A percentile compares a stretch with the other conserved stretches of the same genome.
phyloP scores from a whole-genome alignment of 2,797 vertebrate species.

The Pteronotus mesoamericanus region DNA sequence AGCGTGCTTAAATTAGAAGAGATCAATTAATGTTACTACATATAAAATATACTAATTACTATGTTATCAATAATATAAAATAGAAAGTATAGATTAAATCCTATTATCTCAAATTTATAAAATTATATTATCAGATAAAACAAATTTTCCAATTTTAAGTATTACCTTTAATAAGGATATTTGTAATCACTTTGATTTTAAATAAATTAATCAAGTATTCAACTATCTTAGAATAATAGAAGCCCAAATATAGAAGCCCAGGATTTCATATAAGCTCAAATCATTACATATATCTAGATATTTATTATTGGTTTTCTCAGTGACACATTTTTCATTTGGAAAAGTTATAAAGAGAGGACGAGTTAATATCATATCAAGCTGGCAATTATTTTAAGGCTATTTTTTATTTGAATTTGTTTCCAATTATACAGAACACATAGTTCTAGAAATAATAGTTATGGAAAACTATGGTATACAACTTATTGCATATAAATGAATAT shows the following conservation, averaged over 20 bases:
- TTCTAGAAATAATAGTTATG: neutral
- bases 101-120: neutral
- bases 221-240: neutral
- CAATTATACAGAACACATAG: slow-evolving; percentile 30
- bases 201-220: neutral
- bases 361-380: neutral
- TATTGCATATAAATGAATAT: slow-evolving; percentile 19
- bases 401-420: slow-evolving; percentile 38
- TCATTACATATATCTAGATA: neutral
- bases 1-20: neutral
- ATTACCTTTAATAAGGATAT: neutral
- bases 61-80: neutral
- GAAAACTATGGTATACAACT: neutral
- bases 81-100: neutral
- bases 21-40: neutral
- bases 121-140: neutral
- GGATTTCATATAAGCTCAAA: neutral
- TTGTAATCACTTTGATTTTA: neutral
- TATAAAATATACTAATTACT: neutral
- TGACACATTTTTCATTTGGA: neutral
- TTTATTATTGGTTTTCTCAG: neutral
- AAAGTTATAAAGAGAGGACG: neutral
- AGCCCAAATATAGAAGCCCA: neutral
- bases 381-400: neutral
- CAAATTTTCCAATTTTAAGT: neutral